Evolutionary conservation across 2,797 vertebrate genomes (phyloP).

Genomic region (Mustela erminea): DNA sequence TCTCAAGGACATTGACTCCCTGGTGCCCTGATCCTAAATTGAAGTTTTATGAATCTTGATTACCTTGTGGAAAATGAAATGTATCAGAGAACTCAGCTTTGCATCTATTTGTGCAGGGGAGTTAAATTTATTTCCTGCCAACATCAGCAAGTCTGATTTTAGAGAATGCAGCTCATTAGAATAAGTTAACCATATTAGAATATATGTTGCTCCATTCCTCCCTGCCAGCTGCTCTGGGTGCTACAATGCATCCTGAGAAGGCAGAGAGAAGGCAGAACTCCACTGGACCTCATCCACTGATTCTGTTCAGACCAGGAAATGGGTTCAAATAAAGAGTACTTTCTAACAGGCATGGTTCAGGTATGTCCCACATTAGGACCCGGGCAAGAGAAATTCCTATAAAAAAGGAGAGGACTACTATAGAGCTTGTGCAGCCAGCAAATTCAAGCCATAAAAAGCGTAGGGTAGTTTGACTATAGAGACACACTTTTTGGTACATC

Average conservation of each 20-base stretch:
- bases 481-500: background rate
- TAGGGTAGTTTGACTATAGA: background rate
- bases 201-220: slow-evolving; percentile 64
- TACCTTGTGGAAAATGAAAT: slow-evolving; percentile 80
- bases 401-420: background rate
- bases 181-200: slow-evolving; percentile 79
- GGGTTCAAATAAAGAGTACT: background rate
- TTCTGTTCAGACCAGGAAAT: background rate
- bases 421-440: too few species aligned
- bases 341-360: background rate
- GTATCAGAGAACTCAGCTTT: slow-evolving; percentile 77
- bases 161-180: slow-evolving; percentile 82
- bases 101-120: slow-evolving; percentile 81
- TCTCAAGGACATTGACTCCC: slow-evolving; percentile 71
- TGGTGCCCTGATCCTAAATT: slow-evolving; percentile 73
- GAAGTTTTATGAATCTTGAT: slow-evolving; percentile 82
- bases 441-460: background rate
- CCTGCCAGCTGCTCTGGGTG: slow-evolving; percentile 71
- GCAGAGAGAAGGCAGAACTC: background rate
- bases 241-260: slow-evolving; percentile 31
- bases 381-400: background rate
- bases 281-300: background rate
- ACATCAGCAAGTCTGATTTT: slow-evolving; percentile 84
- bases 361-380: background rate
- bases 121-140: slow-evolving; percentile 84